Conservation (phyloP, 2,797 vertebrate genomes). For the Typhlichthys eigenmanni region DNA sequence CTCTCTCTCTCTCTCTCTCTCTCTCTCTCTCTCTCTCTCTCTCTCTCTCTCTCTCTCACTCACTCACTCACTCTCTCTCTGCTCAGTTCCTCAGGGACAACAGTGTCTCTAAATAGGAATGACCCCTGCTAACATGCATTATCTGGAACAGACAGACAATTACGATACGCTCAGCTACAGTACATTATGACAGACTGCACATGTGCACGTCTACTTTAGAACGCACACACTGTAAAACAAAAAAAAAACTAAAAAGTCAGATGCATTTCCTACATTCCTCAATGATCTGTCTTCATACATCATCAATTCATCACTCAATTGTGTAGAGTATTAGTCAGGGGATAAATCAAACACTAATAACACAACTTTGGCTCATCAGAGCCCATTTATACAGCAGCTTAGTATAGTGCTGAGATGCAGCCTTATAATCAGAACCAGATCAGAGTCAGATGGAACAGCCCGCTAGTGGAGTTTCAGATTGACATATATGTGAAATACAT, state of each 20-base stretch:
- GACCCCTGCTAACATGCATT: conserved; percentile 8
- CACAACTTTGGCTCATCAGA: conserved; percentile 61
- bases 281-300: conserved; percentile 16
- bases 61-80: background rate
- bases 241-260: conserved; percentile 2
- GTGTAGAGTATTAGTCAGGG: conserved; percentile 53
- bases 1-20: conserved; percentile 6
- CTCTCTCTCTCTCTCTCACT: background rate
- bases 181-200: background rate
- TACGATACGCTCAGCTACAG: background rate
- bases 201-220: too few relatives aligned
- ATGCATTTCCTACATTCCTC: conserved; percentile 5
- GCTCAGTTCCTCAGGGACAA: conserved; percentile 28
- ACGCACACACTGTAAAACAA: conserved; percentile 1
- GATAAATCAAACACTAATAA: conserved; percentile 57
- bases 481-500: conserved; percentile 33
- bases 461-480: conserved; percentile 37
- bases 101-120: conserved; percentile 11
- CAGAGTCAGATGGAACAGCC: conserved; percentile 46
- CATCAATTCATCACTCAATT: conserved; percentile 30
- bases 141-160: background rate
- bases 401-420: conserved; percentile 49
- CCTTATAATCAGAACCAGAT: conserved; percentile 42
- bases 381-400: conserved; percentile 51
- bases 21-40: background rate